A percentile compares a stretch with the other conserved stretches of the same genome.
These are phyloP conservation scores for Saccopteryx bilineata DNA, from an alignment of 2,113 vertebrate species.

Conservation along the genomic window DNA sequence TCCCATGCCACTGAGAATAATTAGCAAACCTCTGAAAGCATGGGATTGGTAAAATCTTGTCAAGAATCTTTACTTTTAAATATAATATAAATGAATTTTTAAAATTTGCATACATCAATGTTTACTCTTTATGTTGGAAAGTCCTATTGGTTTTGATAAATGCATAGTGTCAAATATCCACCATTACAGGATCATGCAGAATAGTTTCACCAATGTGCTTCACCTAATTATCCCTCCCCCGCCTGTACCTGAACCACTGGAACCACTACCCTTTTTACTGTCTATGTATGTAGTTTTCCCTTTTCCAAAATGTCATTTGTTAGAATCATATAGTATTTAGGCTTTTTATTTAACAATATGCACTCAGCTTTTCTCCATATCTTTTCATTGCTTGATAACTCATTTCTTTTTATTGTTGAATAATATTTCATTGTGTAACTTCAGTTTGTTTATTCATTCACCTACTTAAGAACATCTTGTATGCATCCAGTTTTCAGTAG, in stretches of 20 bases:
- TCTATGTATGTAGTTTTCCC: neutral
- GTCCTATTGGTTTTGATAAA: neutral
- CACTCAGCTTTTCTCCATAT: neutral
- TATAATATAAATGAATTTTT: neutral
- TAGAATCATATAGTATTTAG: neutral
- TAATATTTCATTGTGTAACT: neutral
- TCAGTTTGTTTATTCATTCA: neutral
- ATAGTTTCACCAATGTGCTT: neutral
- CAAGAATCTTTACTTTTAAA: neutral
- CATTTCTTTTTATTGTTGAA: neutral
- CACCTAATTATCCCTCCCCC: neutral
- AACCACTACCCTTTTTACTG: neutral
- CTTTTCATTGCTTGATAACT: neutral
- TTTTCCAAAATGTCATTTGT: neutral
- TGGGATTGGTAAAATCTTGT: neutral
- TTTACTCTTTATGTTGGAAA: neutral
- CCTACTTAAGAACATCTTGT: neutral
- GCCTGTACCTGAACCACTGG: neutral
- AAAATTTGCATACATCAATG: neutral
- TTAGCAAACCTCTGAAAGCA: slow-evolving; percentile 20
- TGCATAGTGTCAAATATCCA: neutral
- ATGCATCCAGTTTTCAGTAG: neutral
- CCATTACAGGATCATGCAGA: neutral
- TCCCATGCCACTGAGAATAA: neutral
- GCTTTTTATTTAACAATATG: neutral